phyloP scores from a whole-genome alignment of 1,140 invertebrate genomes.

The Choristoneura fumiferana region DNA sequence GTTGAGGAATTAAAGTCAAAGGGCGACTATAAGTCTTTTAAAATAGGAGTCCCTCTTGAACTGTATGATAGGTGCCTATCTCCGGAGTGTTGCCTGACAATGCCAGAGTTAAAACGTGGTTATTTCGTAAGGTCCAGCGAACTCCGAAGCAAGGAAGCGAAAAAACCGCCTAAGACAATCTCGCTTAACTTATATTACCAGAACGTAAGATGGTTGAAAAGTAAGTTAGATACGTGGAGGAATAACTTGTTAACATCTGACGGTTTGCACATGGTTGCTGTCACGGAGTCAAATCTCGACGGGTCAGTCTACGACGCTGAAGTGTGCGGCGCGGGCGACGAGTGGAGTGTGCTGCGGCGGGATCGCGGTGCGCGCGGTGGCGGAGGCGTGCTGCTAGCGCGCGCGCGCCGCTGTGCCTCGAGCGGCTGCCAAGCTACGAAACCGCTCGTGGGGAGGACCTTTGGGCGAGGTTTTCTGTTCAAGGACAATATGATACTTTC shows the following conservation, averaged over 20 bases:
- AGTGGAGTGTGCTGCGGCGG: neutral
- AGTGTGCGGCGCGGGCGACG: neutral
- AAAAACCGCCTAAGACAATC: neutral
- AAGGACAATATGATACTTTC: neutral
- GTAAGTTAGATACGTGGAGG: neutral
- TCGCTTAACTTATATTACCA: constrained; percentile 1
- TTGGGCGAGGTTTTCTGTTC: neutral
- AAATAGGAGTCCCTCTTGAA: neutral
- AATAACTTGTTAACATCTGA: neutral
- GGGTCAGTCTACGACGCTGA: constrained; percentile 1
- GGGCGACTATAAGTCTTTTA: too few species aligned
- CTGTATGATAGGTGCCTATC: neutral
- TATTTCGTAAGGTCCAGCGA: neutral
- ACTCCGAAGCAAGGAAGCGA: neutral
- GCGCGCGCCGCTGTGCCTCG: neutral
- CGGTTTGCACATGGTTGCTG: neutral
- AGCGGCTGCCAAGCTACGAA: neutral
- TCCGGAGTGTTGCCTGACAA: neutral
- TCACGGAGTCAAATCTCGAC: constrained; percentile 12
- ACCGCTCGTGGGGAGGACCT: neutral
- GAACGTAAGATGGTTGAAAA: constrained; percentile 19
- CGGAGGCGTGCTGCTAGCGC: constrained; percentile 10
- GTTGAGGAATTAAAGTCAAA: neutral
- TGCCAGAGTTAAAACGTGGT: too few species aligned
- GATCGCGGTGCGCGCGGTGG: constrained; percentile 2